Base-by-base conservation (phyloP, 2,888 invertebrate species). In the Eristalis intricaria region DNA sequence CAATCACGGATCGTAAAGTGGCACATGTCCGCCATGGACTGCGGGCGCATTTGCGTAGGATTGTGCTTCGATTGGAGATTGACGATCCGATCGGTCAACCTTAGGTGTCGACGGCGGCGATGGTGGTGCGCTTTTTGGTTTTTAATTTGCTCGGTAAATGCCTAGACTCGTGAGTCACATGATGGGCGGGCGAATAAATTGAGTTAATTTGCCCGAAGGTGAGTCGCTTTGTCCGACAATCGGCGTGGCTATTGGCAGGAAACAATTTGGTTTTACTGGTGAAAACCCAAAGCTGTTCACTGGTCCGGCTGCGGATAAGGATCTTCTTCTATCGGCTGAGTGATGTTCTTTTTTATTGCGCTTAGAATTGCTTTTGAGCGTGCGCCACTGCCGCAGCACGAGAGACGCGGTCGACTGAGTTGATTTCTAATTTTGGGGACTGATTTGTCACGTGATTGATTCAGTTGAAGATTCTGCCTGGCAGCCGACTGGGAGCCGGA, bases 1-100 rank as follows among this genome's bases (percentile, higher is more conserved):
- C 43, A 64, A 83, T 77, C 83, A 68, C 66, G 82, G 70, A 73
- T 68, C 65, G 40, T 73, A 58, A 19, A 77, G 64, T 82, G 76
- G 61, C 71, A 71, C 60, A 77, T 60, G 60, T 60, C 60, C 26
- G 60, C 26, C 60, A 60, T 60, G 50, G 19, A 50, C 50, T 50
- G 19, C n/a, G 50, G 1, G 43, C n/a, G 50, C 1, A 50, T 19
- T 50, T 50, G 50, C 50, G 50, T 50, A 50, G 50, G 50, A 50
- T 50, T 50, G 50, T 50, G 50, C 5, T 50, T 50, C 19, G 50
- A 50, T 19, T 19, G 50, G 19, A 50, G 50, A 50, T 50, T 50
- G 50, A 50, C 50, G 50, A 50, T 50, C 19, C 19, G 50, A 50
- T 50, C 50, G 50, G 50, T 50, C 50, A 50, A 50, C 50, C 50